phyloP scores from a whole-genome alignment of 1,140 invertebrate species.

The Zaprionus gabonicus region DNA sequence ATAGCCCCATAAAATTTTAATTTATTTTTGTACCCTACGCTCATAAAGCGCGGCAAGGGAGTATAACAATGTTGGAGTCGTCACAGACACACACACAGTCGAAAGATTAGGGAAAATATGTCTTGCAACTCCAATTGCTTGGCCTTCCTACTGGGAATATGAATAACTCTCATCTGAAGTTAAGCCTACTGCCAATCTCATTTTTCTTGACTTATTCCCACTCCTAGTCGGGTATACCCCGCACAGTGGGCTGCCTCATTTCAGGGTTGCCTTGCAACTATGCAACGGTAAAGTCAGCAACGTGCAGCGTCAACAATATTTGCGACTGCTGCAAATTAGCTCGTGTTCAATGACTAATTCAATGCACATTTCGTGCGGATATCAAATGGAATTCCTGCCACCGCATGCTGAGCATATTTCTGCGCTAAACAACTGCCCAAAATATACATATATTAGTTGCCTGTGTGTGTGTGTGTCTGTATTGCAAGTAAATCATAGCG shows the following conservation, averaged over 20 bases:
- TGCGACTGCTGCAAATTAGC: constrained; percentile 64
- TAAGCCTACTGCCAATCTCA: no score
- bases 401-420: constrained; percentile 22
- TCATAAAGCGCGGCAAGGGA: background rate
- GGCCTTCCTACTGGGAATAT: no score
- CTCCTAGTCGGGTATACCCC: background rate
- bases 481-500: constrained; percentile 48
- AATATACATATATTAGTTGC: constrained; percentile 2
- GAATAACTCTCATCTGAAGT: no score
- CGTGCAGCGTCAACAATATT: constrained; percentile 42
- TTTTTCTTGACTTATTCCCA: no score
- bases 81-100: background rate
- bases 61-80: background rate
- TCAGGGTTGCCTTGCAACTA: background rate
- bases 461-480: constrained; percentile 16
- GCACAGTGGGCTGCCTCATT: background rate
- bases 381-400: constrained; percentile 33
- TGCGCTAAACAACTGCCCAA: constrained; percentile 34
- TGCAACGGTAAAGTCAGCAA: constrained; percentile 15
- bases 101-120: no score
- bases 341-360: constrained; percentile 73
- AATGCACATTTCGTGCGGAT: constrained; percentile 69
- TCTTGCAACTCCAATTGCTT: no score
- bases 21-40: constrained; percentile 32
- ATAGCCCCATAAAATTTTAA: constrained; percentile 46